Evolutionary conservation across 2,797 vertebrate genomes (phyloP).

Genomic region (Leucoraja ocellata): DNA sequence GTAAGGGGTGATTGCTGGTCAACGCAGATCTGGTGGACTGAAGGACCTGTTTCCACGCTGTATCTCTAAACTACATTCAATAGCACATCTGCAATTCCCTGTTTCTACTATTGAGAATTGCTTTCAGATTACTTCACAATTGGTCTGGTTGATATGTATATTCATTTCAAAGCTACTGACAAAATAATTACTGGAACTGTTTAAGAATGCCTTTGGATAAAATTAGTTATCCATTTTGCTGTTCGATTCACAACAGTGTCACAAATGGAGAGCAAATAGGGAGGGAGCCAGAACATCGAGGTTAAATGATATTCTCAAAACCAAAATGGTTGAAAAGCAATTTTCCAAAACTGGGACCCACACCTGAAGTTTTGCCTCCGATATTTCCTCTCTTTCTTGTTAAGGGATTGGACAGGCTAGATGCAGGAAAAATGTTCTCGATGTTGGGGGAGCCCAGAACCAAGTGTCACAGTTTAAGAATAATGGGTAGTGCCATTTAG

Average conservation of each 20-base stretch:
- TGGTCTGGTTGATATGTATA: background rate
- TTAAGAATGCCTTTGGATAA: background rate
- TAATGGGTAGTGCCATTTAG: too few species aligned
- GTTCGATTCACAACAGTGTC: background rate
- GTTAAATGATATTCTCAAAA: background rate
- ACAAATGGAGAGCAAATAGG: background rate
- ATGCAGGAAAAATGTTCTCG: too few species aligned
- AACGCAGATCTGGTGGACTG: too few species aligned
- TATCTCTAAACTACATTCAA: too few species aligned
- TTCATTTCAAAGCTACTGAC: background rate
- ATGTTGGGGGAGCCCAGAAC: too few species aligned
- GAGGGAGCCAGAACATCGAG: background rate
- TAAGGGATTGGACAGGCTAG: too few species aligned
- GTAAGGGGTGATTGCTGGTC: too few species aligned
- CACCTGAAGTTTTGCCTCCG: background rate
- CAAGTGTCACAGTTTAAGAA: too few species aligned
- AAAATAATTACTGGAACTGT: background rate
- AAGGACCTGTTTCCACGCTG: too few species aligned
- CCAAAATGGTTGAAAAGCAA: background rate
- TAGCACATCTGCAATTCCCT: too few species aligned
- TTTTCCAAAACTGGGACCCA: background rate
- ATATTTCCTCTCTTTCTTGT: constrained; percentile 29
- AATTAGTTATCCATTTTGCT: background rate
- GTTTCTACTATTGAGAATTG: too few species aligned
- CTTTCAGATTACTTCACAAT: background rate